These are phyloP conservation scores for Eristalis pertinax DNA, from an alignment of 2,888 invertebrate genomes.

Conservation along the genomic window DNA sequence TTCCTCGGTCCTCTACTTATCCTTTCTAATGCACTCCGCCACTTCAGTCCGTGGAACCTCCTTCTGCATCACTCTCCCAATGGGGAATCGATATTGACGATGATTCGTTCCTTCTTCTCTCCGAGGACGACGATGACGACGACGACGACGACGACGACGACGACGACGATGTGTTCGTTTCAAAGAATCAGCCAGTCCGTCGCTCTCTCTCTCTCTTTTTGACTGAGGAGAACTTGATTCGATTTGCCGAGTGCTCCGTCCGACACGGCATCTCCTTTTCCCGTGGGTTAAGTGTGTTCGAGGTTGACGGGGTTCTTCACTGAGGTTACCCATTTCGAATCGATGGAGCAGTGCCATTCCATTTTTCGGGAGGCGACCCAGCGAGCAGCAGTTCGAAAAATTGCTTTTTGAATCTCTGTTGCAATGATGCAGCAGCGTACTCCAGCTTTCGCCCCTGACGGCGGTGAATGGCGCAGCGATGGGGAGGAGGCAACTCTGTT, in stretches of 20 bases:
- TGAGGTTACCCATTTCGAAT: slow-evolving; percentile 7
- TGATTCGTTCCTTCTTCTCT: slow-evolving; percentile 1
- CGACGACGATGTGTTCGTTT: slow-evolving; percentile 2
- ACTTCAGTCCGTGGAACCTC: background rate
- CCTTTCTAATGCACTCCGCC: slow-evolving; percentile 65
- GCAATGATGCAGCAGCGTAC: slow-evolving; percentile 54
- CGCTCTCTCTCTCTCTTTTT: background rate
- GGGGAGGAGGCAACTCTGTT: background rate
- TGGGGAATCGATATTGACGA: slow-evolving; percentile 61
- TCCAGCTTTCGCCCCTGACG: slow-evolving; percentile 35
- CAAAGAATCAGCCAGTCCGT: slow-evolving; percentile 37
- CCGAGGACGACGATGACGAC: background rate
- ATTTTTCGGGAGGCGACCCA: slow-evolving; percentile 19
- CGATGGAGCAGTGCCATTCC: slow-evolving; percentile 27
- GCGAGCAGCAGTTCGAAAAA: slow-evolving; percentile 15
- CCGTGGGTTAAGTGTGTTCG: background rate
- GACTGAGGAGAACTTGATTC: slow-evolving; percentile 58
- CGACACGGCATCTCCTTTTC: slow-evolving; percentile 30
- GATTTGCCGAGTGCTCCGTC: slow-evolving; percentile 58
- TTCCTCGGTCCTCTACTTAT: slow-evolving; percentile 60
- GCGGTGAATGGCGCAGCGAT: background rate
- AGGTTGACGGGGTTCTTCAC: slow-evolving; percentile 15
- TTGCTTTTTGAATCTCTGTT: slow-evolving; percentile 59
- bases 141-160: background rate
- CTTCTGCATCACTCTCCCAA: slow-evolving; percentile 54